Percentiles rank a stretch among this genome's conserved stretches.
phyloP scores from a whole-genome alignment of 2,797 vertebrate genomes.

The Eremophila alpestris region DNA sequence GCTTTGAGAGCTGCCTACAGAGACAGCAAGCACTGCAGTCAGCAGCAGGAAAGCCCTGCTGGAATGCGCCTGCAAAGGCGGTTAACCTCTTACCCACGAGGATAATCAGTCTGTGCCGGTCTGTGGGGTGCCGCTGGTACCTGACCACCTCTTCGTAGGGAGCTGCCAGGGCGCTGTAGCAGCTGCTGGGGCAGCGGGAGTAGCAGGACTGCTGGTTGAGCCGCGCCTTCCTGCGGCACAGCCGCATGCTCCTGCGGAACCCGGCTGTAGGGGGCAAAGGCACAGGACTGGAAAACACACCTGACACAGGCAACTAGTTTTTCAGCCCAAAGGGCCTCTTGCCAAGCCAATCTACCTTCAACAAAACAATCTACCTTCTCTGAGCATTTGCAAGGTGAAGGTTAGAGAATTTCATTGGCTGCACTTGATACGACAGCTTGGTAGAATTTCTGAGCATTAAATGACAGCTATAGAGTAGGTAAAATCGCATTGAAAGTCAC shows the following conservation, averaged over 20 bases:
- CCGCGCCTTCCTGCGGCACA: constrained; percentile 83
- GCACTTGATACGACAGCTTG: not conserved
- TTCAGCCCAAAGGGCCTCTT: not conserved
- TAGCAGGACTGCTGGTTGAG: constrained; percentile 71
- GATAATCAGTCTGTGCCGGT: constrained; percentile 83
- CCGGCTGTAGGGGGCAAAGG: constrained; percentile 77
- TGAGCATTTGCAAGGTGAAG: not conserved
- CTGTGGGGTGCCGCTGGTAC: constrained; percentile 84
- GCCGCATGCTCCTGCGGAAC: constrained; percentile 90
- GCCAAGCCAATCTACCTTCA: too few relatives aligned
- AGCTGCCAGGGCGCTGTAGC: constrained; percentile 65
- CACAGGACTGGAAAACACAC: not conserved
- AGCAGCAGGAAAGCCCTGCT: not conserved
- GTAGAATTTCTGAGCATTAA: not conserved
- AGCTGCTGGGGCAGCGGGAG: constrained; percentile 73
- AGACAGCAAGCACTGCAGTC: not conserved
- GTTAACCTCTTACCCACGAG: constrained; percentile 83
- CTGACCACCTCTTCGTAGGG: constrained; percentile 92
- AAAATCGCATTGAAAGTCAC: not conserved
- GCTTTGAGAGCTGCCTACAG: not conserved
- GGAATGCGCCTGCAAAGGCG: not conserved
- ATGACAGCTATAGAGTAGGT: not conserved
- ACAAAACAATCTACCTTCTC: not conserved
- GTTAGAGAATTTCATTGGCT: not conserved
- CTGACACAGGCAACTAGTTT: accelerated